phyloP scores from a whole-genome alignment of 2,888 invertebrate species.

The Yponomeuta plumbellus region DNA sequence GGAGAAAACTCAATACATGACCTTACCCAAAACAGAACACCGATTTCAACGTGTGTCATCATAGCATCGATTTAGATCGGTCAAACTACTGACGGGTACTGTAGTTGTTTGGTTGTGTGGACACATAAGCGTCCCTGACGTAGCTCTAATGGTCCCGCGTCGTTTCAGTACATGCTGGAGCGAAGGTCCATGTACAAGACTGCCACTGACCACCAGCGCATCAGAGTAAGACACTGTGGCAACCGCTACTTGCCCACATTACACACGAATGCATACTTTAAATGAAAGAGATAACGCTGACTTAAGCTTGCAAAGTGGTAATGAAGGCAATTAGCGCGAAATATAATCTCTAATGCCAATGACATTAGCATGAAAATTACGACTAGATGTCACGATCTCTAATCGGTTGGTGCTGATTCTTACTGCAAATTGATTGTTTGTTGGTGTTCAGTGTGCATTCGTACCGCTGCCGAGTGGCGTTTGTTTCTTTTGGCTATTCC shows the following conservation, averaged over 20 bases:
- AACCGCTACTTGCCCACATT: slow-evolving; percentile 56
- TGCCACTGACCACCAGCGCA: slow-evolving; percentile 91
- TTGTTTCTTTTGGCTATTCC: slow-evolving; percentile 5
- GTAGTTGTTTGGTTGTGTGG: not conserved
- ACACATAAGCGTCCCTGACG: not conserved
- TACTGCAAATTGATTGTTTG: slow-evolving; percentile 40
- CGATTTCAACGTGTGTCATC: not conserved
- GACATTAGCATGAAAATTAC: slow-evolving; percentile 49
- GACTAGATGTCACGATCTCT: slow-evolving; percentile 46
- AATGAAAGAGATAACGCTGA: slow-evolving; percentile 19
- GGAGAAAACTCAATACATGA: not conserved
- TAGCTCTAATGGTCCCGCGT: slow-evolving; percentile 31
- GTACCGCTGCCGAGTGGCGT: slow-evolving; percentile 26
- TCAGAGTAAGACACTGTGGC: slow-evolving; percentile 86
- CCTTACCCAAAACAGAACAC: not conserved
- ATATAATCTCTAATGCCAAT: slow-evolving; percentile 24
- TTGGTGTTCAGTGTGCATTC: slow-evolving; percentile 74
- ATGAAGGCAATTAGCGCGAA: slow-evolving; percentile 47
- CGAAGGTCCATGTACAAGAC: slow-evolving; percentile 90
- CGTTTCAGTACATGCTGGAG: slow-evolving; percentile 93
- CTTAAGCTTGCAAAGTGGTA: slow-evolving; percentile 21
- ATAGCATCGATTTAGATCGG: not conserved
- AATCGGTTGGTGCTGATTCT: slow-evolving; percentile 46
- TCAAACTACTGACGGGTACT: not conserved
- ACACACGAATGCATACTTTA: slow-evolving; percentile 11